Conservation (phyloP, 1,140 invertebrate genomes). For the Drosophila orosa region DNA sequence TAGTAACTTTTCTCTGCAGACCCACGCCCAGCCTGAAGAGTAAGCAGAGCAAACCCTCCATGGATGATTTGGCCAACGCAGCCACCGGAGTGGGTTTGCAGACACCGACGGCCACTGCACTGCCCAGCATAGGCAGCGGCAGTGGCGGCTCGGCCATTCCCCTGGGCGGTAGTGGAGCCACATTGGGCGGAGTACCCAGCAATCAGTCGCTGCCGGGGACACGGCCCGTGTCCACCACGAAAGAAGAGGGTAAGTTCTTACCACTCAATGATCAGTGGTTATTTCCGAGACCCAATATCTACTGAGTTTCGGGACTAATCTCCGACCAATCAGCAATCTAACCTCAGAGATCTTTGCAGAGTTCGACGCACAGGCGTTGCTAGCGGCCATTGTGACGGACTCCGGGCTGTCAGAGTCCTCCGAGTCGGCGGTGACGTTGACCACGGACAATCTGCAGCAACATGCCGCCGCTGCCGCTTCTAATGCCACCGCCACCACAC, state of each 20-base stretch:
- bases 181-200: constrained; percentile 62
- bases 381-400: constrained; percentile 81
- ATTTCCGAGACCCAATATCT: background rate
- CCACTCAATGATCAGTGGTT: constrained; percentile 23
- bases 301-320: background rate
- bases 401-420: constrained; percentile 83
- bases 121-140: constrained; percentile 66
- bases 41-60: constrained; percentile 85
- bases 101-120: constrained; percentile 70
- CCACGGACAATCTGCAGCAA: constrained; percentile 75
- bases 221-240: constrained; percentile 70
- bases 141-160: constrained; percentile 62
- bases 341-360: constrained; percentile 82
- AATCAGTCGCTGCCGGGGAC: constrained; percentile 59
- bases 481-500: constrained; percentile 52
- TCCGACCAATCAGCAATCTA: background rate
- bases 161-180: constrained; percentile 84
- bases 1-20: constrained; percentile 82
- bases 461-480: constrained; percentile 51
- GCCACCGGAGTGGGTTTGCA: constrained; percentile 83
- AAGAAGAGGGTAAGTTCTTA: constrained; percentile 87
- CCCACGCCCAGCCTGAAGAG: constrained; percentile 89
- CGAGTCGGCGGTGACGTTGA: constrained; percentile 75
- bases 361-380: constrained; percentile 75
- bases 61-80: constrained; percentile 72